Conservation (phyloP, 2,797 vertebrate genomes). For the Schizothorax lantsangensis region DNA sequence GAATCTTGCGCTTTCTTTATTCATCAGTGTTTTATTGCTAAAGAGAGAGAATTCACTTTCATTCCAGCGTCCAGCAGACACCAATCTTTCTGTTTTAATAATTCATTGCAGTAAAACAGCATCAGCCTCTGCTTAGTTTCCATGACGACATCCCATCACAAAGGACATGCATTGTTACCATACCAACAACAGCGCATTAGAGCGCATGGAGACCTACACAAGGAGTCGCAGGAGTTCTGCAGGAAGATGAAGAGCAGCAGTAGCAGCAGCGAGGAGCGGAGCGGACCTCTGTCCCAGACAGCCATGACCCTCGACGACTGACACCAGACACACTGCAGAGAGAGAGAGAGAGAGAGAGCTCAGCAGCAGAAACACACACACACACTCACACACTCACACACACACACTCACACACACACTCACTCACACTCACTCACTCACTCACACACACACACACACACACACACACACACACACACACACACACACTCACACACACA, state of each 20-base stretch:
- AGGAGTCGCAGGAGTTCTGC: conserved; percentile 68
- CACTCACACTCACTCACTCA: no score
- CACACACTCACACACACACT: no score
- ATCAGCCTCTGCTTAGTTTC: conserved; percentile 35
- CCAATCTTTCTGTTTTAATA: background rate
- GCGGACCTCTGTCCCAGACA: conserved; percentile 60
- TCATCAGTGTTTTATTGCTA: background rate
- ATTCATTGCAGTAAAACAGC: conserved; percentile 13
- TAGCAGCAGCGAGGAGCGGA: conserved; percentile 65
- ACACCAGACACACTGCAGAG: conserved; percentile 57
- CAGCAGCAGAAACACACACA: background rate
- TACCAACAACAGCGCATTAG: conserved; percentile 9
- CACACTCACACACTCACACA: background rate
- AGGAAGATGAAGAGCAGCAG: conserved; percentile 67
- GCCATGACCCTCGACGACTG: conserved; percentile 69
- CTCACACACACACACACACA: no score
- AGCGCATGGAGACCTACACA: conserved; percentile 67
- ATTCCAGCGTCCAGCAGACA: background rate
- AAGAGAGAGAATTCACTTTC: background rate
- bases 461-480: no score
- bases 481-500: no score
- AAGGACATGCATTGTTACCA: conserved; percentile 33
- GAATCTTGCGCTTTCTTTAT: no score
- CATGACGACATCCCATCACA: conserved; percentile 34
- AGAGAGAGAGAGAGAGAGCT: background rate